Percentiles rank a stretch among this genome's conserved stretches.
Evolutionary conservation across 2,797 vertebrate species (phyloP).

Genomic region (Gephyroberyx darwinii): DNA sequence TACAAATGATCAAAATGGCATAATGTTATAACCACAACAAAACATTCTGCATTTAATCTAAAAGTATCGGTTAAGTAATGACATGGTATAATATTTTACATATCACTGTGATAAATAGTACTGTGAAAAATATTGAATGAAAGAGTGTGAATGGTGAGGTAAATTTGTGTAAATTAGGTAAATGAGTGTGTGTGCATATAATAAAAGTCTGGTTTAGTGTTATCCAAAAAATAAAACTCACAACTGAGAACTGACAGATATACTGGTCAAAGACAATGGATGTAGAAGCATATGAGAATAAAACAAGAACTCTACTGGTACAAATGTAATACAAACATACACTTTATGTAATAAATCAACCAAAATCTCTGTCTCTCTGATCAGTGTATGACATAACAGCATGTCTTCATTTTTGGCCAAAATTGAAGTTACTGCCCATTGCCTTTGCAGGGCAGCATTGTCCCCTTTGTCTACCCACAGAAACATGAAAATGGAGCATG

Average conservation of each 20-base stretch:
- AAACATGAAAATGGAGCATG: constrained; percentile 17
- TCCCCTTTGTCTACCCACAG: not conserved
- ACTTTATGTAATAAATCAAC: too few species aligned
- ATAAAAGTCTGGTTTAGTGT: not conserved
- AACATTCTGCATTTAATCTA: constrained; percentile 1
- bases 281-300: not conserved
- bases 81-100: constrained; percentile 7
- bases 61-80: constrained; percentile 11
- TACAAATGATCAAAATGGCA: constrained; percentile 31
- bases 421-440: too few species aligned
- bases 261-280: not conserved
- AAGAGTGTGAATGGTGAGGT: constrained; percentile 49
- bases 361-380: too few species aligned
- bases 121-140: constrained; percentile 4
- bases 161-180: constrained; percentile 35
- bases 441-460: not conserved
- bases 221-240: not conserved
- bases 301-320: not conserved
- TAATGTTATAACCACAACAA: constrained; percentile 13
- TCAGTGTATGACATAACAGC: too few species aligned
- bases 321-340: not conserved
- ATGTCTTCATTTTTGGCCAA: too few species aligned
- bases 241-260: constrained; percentile 14
- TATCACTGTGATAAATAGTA: not conserved
- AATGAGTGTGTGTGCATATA: not conserved